Evolutionary conservation across 1,140 invertebrate genomes (phyloP), one percentile per base, ranked within the genome.

Genomic region (Heliconius nattereri): DNA sequence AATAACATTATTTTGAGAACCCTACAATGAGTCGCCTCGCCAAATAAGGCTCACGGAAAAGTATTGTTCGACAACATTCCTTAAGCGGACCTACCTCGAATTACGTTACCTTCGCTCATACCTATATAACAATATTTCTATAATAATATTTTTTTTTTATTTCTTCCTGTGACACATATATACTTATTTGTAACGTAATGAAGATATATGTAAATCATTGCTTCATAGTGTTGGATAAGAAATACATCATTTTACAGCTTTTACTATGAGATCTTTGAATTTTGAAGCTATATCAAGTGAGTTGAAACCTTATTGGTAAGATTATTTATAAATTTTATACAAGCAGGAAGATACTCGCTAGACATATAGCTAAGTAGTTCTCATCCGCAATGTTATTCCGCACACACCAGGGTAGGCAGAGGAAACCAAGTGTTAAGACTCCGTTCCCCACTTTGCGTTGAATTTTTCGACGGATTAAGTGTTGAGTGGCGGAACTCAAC

Each of bases 61-160:
- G 79, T 78, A 85, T 85, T 85, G 84, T 85, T 71, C 75, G 71
- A 83, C 84, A 81, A 83, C 79, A 85, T 85, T 84, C 84, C 84
- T 73, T 81, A 84, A 75, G 78, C 54, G 83, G 71, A 77, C 76
- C 45, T 60, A 73, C 66, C 49, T 73, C 37, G 78, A 74, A 78
- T 45, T 49, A 79, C 66, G 57, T 81, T 78, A 76, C 80, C 71
- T 81, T 76, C 60, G 35, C 35, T 76, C 40, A 26, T 73, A 75
- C 19, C 57, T 60, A 77, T 52, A 66, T 13, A 26, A 66, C n/a
- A 26, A 60, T 66, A 66, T 66, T 66, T 66, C 11, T 66, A 66
- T 66, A 5, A 29, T 66, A 6, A 66, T 29, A 66, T 66, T 57
- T 19, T 66, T n/a, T 66, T 26, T 66, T 29, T 66, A 66, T 29